phyloP scores from a whole-genome alignment of 2,113 vertebrate species.

The Procapra przewalskii region DNA sequence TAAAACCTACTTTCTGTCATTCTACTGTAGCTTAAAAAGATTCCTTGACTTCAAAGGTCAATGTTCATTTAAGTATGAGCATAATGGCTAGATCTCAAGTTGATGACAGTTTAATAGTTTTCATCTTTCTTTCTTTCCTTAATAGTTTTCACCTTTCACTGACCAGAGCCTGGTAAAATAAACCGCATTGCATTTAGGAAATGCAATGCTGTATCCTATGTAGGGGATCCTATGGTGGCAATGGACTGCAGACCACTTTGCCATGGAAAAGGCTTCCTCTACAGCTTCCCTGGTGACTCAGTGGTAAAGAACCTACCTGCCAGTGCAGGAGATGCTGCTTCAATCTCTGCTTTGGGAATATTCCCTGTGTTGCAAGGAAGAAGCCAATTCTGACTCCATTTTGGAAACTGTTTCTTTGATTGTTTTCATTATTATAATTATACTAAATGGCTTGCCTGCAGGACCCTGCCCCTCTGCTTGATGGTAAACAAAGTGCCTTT shows the following conservation, averaged over 20 bases:
- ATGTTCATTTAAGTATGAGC: not conserved
- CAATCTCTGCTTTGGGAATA: not conserved
- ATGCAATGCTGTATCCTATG: not conserved
- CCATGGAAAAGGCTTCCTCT: not conserved
- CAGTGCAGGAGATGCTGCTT: not conserved
- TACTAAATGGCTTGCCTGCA: not conserved
- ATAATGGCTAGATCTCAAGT: not conserved
- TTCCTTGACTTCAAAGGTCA: not conserved
- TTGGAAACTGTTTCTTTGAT: not conserved
- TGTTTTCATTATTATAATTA: not conserved
- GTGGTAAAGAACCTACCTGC: not conserved
- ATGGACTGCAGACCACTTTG: not conserved
- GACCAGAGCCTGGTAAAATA: not conserved
- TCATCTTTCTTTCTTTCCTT: not conserved
- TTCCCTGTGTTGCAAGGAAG: not conserved
- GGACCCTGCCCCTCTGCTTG: not conserved
- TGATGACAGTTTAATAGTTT: not conserved
- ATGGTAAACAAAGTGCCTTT: not conserved
- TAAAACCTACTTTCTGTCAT: not conserved
- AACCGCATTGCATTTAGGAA: not conserved
- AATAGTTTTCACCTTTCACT: not conserved
- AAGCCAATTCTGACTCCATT: not conserved
- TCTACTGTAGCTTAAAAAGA: not conserved
- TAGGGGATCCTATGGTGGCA: not conserved
- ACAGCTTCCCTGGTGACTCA: not conserved